Base-by-base conservation (phyloP, 2,888 invertebrate genomes). In the Tiliacea citrago region DNA sequence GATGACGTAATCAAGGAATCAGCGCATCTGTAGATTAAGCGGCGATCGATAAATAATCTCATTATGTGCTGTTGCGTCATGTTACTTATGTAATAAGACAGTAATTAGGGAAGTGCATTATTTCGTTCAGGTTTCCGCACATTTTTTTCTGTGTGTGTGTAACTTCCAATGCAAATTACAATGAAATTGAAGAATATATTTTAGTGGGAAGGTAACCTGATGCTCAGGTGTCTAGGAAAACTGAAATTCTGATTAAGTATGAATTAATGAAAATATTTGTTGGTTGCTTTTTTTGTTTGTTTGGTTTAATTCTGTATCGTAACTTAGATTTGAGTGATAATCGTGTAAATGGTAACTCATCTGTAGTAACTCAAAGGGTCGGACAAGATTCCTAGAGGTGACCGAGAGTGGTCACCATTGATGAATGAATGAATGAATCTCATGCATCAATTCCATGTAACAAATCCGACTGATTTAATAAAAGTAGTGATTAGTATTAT, bases 31-130 rank as follows among this genome's bases (percentile, higher is more conserved):
- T 13, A 51, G 24, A 7, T 42, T n/a, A 13, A 42, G 8, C 47
- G 45, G 45, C 21, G 55, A 67, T 81, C 79, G 72, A 81, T 83
- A 61, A 60, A 72, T 61, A 83, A 82, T 77, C 78, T 49, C 49
- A 72, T 72, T 82, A 77, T 47, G 13, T 65, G 42, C 13, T 9
- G 45, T 72, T 62, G 12, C 57, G 29, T 67, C 57, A 67, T 12
- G n/a, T 18, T 39, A 9, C 13, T 78, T 57, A 72, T 58, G 18
- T 53, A 45, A 75, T 29, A n/a, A 9, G 12, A n/a, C 24, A 39
- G 16, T 68, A 60, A 71, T 61, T 45, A 61, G 83, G 53, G 53
- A 72, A 72, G 60, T 61, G 53, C 47, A 55, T 42, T 10, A 45
- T 42, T 62, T 45, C 3, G 10, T 45, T 18, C 6, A 9, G 9